Evolutionary conservation across 2,113 vertebrate genomes (phyloP), one percentile per base, ranked within the genome.

Genomic region (Nibea albiflora): DNA sequence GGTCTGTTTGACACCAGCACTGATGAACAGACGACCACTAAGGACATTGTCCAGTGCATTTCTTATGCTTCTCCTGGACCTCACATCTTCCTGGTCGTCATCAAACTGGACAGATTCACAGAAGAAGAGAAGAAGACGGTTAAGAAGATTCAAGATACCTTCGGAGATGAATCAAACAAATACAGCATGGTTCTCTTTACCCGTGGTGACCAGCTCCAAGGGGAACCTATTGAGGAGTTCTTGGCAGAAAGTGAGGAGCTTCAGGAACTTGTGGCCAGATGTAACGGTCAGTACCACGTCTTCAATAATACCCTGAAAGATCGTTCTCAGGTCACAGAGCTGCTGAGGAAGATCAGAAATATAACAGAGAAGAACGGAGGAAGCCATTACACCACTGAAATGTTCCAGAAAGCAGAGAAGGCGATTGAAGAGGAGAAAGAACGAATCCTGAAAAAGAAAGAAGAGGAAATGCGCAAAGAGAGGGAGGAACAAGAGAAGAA

Each of bases 121-220:
- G n/a, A 12, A 0, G 73, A 77, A 8, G 57, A 76, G 4, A 81
- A 60, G 53, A n/a, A 73, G 26, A 66, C 53, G 2, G 62, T 80
- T 28, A 16, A 80, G 17, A 60, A 0, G 24, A 81, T 81, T 68
- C 63, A 81, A 17, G n/a, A 74, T 10, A 35, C 54, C 11, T 81
- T 68, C 5, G 63, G 78, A 9, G 4, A 67, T 10, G 71, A 22
- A 44, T 54, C 71, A 42, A 14, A 73, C 61, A 79, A 15, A 63
- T 53, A 78, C 57, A 70, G 76, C 69, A 65, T 73, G 68, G 78
- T 73, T 22, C 60, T 73, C 57, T 78, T 78, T 6, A 78, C 76
- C n/a, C 3, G 11, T 22, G 76, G 67, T 1, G 77, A 79, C 15
- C 24, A 8, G 35, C 35, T 39, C 5, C 0, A 39, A 7, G 35